phyloP scores from a whole-genome alignment of 37 sponge, comb jelly and placozoan species.

The Spongilla lacustris region DNA sequence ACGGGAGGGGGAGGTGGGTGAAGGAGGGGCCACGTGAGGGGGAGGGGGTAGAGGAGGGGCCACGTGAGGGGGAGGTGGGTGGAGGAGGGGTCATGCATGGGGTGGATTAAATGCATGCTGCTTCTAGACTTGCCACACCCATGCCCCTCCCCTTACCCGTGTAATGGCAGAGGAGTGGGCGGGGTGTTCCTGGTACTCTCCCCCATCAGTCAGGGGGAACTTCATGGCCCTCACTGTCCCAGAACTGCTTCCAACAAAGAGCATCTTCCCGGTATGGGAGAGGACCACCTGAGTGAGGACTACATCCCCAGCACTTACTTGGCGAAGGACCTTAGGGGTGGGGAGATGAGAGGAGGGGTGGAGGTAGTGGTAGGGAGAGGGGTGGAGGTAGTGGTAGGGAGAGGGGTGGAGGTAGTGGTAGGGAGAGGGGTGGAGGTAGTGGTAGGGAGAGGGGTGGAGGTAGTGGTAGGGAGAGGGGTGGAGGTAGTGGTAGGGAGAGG shows the following conservation, averaged over 20 bases:
- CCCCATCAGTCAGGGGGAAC: constrained; percentile 87
- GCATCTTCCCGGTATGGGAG: constrained; percentile 92
- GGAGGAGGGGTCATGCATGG: too few species aligned
- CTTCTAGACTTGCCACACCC: not conserved
- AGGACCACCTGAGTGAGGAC: constrained; percentile 86
- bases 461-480: too few species aligned
- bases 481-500: too few species aligned
- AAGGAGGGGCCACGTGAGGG: too few species aligned
- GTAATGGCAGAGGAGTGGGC: constrained; percentile 80
- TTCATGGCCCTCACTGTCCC: constrained; percentile 88
- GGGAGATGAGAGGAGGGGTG: not conserved
- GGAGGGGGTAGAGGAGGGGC: not conserved
- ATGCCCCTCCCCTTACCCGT: constrained; percentile 62
- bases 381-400: too few species aligned
- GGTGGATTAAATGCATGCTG: not conserved
- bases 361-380: not conserved
- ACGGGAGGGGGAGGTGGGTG: not conserved
- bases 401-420: too few species aligned
- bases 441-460: too few species aligned
- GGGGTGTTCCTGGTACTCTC: constrained; percentile 88
- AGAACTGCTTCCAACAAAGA: constrained; percentile 87
- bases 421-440: too few species aligned
- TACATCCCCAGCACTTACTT: constrained; percentile 75
- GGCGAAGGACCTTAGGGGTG: constrained; percentile 59
- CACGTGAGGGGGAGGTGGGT: not conserved